Evolutionary conservation across 2,888 invertebrate genomes (phyloP).

Genomic region (Hydriomena furcata): DNA sequence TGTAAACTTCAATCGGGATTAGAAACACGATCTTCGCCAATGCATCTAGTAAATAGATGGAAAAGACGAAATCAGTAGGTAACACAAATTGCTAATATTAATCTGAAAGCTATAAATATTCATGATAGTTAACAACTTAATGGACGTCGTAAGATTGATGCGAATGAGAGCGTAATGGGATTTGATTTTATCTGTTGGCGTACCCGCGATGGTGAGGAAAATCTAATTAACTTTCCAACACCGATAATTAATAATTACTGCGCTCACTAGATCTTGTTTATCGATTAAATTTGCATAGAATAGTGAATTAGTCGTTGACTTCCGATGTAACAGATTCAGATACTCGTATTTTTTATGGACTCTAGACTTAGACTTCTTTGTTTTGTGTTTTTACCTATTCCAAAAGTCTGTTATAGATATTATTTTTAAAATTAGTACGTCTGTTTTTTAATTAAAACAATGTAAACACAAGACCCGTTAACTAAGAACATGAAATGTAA

Average conservation of each 20-base stretch:
- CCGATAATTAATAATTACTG: conserved; percentile 8
- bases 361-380: conserved; percentile 22
- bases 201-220: conserved; percentile 12
- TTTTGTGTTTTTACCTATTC: conserved; percentile 19
- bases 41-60: not conserved
- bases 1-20: too few species aligned
- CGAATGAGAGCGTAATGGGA: conserved; percentile 19
- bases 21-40: not conserved
- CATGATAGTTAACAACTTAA: conserved; percentile 26
- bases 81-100: not conserved
- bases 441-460: too few species aligned
- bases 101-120: conserved; percentile 13
- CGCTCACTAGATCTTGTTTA: conserved; percentile 14
- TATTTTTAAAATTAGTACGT: too few species aligned
- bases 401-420: not conserved
- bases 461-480: too few species aligned
- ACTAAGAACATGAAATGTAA: too few species aligned
- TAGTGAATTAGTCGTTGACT: conserved; percentile 2
- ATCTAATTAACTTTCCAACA: conserved; percentile 20
- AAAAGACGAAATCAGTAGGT: not conserved
- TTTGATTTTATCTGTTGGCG: conserved; percentile 17
- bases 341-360: too few species aligned
- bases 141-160: conserved; percentile 16
- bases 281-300: conserved; percentile 12
- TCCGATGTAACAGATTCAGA: too few species aligned